Conservation (phyloP, 2,888 invertebrate genomes). For the Phoenoteleia sp. region DNA sequence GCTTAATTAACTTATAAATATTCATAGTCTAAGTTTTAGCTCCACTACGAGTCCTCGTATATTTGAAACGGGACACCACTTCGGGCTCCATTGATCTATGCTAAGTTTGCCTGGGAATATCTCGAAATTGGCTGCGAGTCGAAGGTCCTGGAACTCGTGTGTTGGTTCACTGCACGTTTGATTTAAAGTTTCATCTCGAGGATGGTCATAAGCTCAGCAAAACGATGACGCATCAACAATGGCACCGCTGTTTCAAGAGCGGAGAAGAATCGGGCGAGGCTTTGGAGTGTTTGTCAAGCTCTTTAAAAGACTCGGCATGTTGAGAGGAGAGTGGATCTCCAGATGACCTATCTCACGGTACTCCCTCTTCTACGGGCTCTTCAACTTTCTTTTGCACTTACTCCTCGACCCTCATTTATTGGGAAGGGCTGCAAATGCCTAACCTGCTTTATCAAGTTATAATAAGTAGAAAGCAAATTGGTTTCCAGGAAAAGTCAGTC, state of each 20-base stretch:
- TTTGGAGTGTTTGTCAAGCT: slow-evolving; percentile 85
- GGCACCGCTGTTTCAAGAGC: slow-evolving; percentile 77
- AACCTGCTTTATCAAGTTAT: too few species aligned
- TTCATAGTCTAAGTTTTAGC: not conserved
- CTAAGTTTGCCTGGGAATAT: not conserved
- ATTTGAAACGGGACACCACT: slow-evolving; percentile 7
- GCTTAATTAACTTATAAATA: not conserved
- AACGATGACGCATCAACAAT: slow-evolving; percentile 84
- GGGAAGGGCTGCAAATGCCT: slow-evolving; percentile 29
- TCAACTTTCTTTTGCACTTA: slow-evolving; percentile 32
- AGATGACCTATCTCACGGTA: slow-evolving; percentile 85
- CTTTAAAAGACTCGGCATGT: slow-evolving; percentile 80
- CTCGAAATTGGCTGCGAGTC: slow-evolving; percentile 11
- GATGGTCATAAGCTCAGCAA: slow-evolving; percentile 62
- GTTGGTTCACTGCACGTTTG: slow-evolving; percentile 47
- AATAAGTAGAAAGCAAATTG: slow-evolving; percentile 18
- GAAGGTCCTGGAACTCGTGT: not conserved
- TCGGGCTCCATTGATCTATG: not conserved
- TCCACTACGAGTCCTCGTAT: not conserved
- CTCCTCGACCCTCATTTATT: slow-evolving; percentile 29
- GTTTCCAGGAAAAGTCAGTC: slow-evolving; percentile 39
- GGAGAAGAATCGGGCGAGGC: slow-evolving; percentile 77
- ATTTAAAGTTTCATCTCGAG: slow-evolving; percentile 67
- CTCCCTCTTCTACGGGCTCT: too few species aligned
- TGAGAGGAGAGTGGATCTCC: slow-evolving; percentile 72